phyloP scores from a whole-genome alignment of 2,113 vertebrate genomes.

The Gavia stellata region DNA sequence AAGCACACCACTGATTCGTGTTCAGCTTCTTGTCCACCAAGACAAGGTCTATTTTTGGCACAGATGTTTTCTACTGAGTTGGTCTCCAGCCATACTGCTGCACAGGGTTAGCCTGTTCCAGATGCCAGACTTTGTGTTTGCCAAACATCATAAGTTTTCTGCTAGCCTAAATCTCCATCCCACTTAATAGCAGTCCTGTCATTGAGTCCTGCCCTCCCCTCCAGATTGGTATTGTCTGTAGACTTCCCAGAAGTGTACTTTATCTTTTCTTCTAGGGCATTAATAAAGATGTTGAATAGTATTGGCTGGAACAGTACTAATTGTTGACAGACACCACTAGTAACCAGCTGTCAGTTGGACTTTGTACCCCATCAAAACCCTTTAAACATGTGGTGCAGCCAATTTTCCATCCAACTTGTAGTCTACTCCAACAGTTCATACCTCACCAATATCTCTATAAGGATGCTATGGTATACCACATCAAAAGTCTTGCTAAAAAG shows the following conservation, averaged over 20 bases:
- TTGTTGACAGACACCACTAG: neutral
- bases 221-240: neutral
- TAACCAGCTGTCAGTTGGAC: neutral
- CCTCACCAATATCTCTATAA: neutral
- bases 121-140: neutral
- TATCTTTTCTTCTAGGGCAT: neutral
- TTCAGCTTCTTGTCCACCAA: neutral
- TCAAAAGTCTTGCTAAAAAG: neutral
- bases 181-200: neutral
- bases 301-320: neutral
- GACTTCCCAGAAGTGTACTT: neutral
- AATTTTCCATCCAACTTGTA: neutral
- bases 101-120: neutral
- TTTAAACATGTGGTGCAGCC: neutral
- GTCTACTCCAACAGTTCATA: neutral
- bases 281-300: neutral
- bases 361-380: neutral
- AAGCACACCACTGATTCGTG: neutral
- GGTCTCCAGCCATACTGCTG: neutral
- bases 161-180: neutral
- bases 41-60: neutral
- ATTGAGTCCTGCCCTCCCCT: neutral
- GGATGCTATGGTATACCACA: neutral
- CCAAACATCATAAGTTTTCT: neutral
- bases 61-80: neutral